Evolutionary conservation across 1,140 invertebrate genomes (phyloP).

Genomic region (Parapsyche elsis): DNA sequence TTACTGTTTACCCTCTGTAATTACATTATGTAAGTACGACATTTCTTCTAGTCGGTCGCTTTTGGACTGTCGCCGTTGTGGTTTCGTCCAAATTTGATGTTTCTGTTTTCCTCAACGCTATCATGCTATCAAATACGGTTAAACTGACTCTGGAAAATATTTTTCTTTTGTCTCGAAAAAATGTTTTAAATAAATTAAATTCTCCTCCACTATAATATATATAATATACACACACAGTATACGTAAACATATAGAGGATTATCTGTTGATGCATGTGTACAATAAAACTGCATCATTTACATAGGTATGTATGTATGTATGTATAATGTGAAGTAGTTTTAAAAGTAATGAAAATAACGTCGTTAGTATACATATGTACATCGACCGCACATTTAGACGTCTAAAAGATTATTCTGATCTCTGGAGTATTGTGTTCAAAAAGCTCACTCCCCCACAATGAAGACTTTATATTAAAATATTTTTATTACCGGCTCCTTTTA

Average conservation of each 20-base stretch:
- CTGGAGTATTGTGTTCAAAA: slow-evolving; percentile 17
- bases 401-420: slow-evolving; percentile 30
- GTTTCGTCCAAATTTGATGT: slow-evolving; percentile 17
- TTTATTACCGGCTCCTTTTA: slow-evolving; percentile 9
- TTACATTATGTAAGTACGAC: slow-evolving; percentile 12
- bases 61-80: not conserved
- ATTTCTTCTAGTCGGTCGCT: not conserved
- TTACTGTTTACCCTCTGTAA: slow-evolving; percentile 26
- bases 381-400: not conserved
- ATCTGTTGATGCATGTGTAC: too few relatives aligned
- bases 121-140: too few relatives aligned
- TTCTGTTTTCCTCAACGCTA: not conserved
- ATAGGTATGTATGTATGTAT: too few relatives aligned
- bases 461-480: slow-evolving; percentile 27
- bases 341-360: not conserved
- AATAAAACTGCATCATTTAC: too few relatives aligned
- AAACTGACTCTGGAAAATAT: too few relatives aligned
- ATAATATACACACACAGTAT: too few relatives aligned
- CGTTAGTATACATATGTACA: not conserved
- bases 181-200: too few relatives aligned
- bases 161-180: too few relatives aligned
- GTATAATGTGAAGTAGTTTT: not conserved
- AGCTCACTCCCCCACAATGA: slow-evolving; percentile 22
- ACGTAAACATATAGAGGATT: too few relatives aligned
- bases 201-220: too few relatives aligned